These are phyloP conservation scores for Macquaria ambigua DNA, from an alignment of 2,113 vertebrate genomes.

Conservation along the genomic window DNA sequence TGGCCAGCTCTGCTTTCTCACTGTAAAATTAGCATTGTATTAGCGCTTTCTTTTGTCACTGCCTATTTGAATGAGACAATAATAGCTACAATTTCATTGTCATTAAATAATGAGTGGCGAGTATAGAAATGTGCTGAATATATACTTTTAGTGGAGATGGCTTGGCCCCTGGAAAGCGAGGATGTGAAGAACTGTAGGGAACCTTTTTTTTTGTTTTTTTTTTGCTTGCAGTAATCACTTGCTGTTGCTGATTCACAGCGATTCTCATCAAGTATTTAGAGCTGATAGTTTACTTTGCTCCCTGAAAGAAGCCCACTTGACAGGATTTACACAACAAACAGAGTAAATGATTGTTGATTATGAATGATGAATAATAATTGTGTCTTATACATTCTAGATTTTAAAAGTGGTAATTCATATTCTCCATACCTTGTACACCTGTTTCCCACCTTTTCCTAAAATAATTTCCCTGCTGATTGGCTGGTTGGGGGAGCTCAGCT, in stretches of 20 bases:
- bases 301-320: slow-evolving; percentile 1
- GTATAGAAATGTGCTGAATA: slow-evolving; percentile 66
- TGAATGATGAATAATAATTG: slow-evolving; percentile 31
- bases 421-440: slow-evolving; percentile 24
- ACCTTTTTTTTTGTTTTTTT: neutral
- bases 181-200: neutral
- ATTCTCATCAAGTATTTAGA: slow-evolving; percentile 15
- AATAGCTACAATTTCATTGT: slow-evolving; percentile 57
- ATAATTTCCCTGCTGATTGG: slow-evolving; percentile 63
- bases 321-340: slow-evolving; percentile 7
- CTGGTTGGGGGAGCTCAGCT: slow-evolving; percentile 22
- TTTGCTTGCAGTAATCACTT: slow-evolving; percentile 9
- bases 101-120: slow-evolving; percentile 63
- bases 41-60: slow-evolving; percentile 49
- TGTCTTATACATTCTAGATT: neutral
- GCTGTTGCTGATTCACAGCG: neutral
- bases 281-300: neutral
- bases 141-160: slow-evolving; percentile 39
- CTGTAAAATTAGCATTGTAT: slow-evolving; percentile 60
- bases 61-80: slow-evolving; percentile 53
- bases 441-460: slow-evolving; percentile 30
- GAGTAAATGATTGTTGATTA: slow-evolving; percentile 6
- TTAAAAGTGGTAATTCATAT: slow-evolving; percentile 29
- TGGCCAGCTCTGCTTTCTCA: slow-evolving; percentile 43
- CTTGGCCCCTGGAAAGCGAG: slow-evolving; percentile 4